phyloP scores from a whole-genome alignment of 2,113 vertebrate genomes.

The Cyanoliseus patagonus region DNA sequence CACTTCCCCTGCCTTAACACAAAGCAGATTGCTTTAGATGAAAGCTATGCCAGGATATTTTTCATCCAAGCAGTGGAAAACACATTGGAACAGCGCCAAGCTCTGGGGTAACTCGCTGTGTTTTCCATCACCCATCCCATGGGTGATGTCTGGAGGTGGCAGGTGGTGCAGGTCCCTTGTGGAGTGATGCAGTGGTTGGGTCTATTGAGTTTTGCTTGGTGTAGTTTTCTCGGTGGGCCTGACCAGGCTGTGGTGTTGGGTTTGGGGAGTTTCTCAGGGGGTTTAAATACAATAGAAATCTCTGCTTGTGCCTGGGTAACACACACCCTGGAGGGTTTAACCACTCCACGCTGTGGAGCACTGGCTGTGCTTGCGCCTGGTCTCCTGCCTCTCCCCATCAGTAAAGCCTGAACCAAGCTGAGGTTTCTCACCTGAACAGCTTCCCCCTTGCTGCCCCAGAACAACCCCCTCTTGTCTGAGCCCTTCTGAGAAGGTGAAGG shows the following conservation, averaged over 20 bases:
- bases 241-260: background rate
- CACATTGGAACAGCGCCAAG: background rate
- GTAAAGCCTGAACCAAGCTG: background rate
- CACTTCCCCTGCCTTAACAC: background rate
- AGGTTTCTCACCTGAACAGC: background rate
- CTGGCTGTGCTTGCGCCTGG: background rate
- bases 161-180: background rate
- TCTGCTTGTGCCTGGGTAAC: background rate
- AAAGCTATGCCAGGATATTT: background rate
- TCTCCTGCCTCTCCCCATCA: background rate
- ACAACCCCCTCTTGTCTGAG: background rate
- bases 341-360: background rate
- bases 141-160: rapidly evolving
- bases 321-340: background rate
- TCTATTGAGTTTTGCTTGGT: rapidly evolving
- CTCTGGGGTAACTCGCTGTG: background rate
- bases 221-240: background rate
- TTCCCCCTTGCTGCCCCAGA: background rate
- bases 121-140: rapidly evolving
- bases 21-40: slow-evolving; percentile 14
- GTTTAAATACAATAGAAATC: background rate
- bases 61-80: background rate
- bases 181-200: rapidly evolving
- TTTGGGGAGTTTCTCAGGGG: background rate
- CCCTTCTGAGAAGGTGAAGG: background rate